Base-by-base conservation (phyloP, 1,140 invertebrate genomes). In the Tyrophagus putrescentiae region DNA sequence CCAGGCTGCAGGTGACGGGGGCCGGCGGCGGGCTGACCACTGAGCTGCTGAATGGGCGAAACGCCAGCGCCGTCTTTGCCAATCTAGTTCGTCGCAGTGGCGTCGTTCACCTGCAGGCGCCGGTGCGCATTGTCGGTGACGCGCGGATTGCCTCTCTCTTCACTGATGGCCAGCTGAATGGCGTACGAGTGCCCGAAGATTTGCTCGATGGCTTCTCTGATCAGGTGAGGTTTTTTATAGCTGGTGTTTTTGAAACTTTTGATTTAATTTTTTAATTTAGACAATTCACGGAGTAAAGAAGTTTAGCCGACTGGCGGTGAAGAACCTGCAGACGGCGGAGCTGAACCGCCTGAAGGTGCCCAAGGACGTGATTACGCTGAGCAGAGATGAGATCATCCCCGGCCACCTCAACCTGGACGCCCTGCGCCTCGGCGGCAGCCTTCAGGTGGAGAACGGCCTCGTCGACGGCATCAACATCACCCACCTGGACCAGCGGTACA, bases 391-490 rank as follows among this genome's bases (percentile, higher is more conserved):
- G 39, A 32, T 33, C 9, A 54, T 54, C 39, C 7, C 13, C n/a
- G 13, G 52, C n/a, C 13, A 54, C 27, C 27, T 54, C 4, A 7
- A 28, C n/a, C 11, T 54, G 3, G 52, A 54, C 39, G 21, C 7
- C 21, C 13, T 54, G 4, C 13, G n/a, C 4, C 11, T 54, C 1
- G 25, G 39, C 27, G 52, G 31, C 32, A 54, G 39, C 25, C 31
- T 54, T 32, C 52, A 32, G n/a, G 52, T 54, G 13, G 25, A 54
- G n/a, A n/a, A n/a, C n/a, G 52, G 52, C 13, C 39, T 54, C n/a
- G n/a, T 32, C 39, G 52, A 54, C 39, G 25, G 25, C 3, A 34
- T 54, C 9, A 54, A 54, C 27, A 9, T 54, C 21, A 54, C 52
- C 9, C 52, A 54, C 27, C 27, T 54, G 25, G 52, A 54, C 27